phyloP scores from a whole-genome alignment of 2,888 invertebrate genomes.

The Sabatieria punctata region DNA sequence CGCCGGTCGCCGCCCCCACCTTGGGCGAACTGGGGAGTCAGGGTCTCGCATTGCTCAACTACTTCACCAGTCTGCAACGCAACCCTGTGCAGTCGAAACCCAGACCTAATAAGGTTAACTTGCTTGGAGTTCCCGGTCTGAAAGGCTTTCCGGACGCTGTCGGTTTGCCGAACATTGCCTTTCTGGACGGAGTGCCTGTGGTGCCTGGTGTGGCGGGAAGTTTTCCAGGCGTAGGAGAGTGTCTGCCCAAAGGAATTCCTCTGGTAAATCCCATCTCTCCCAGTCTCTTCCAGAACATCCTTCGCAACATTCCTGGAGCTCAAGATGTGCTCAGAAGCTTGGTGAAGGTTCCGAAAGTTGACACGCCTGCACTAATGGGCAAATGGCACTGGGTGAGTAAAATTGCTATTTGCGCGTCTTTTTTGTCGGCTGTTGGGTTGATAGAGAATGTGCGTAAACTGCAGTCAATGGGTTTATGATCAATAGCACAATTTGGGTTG shows the following conservation, averaged over 20 bases:
- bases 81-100: background rate
- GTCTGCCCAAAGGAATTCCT: slow-evolving; percentile 18
- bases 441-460: too few species aligned
- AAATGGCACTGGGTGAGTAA: slow-evolving; percentile 19
- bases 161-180: slow-evolving; percentile 14
- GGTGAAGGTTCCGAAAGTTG: slow-evolving; percentile 15
- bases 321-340: slow-evolving; percentile 20
- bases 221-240: slow-evolving; percentile 20
- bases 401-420: background rate
- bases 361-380: slow-evolving; percentile 16
- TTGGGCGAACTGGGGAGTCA: background rate
- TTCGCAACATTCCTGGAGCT: slow-evolving; percentile 20
- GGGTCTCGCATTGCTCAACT: slow-evolving; percentile 6
- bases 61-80: background rate
- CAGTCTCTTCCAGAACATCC: slow-evolving; percentile 19
- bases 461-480: too few species aligned
- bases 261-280: slow-evolving; percentile 15
- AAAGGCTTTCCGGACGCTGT: background rate
- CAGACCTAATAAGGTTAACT: background rate
- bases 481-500: too few species aligned
- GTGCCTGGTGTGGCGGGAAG: slow-evolving; percentile 19
- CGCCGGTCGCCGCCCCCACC: background rate
- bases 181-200: slow-evolving; percentile 19
- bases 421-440: too few species aligned
- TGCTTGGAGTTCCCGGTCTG: background rate